phyloP scores from a whole-genome alignment of 2,888 invertebrate genomes.

The Trissolcus japonicus region DNA sequence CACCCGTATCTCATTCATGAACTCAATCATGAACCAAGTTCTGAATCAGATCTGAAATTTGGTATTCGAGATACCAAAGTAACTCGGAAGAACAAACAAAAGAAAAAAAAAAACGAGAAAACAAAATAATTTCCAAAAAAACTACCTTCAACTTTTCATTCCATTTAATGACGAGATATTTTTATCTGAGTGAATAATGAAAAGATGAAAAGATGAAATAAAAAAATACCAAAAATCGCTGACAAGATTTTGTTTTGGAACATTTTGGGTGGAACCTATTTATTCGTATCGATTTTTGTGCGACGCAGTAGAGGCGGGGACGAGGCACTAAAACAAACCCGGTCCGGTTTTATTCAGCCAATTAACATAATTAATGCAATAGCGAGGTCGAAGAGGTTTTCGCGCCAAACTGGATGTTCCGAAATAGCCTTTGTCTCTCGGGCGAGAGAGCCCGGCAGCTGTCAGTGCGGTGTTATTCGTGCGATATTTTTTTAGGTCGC shows the following conservation, averaged over 20 bases:
- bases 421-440: constrained; percentile 47
- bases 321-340: constrained; percentile 22
- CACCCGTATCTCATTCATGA: no score
- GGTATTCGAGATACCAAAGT: no score
- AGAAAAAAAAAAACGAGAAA: no score
- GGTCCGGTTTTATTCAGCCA: constrained; percentile 37
- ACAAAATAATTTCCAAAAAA: no score
- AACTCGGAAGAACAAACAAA: no score
- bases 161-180: no score
- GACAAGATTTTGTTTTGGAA: constrained; percentile 1
- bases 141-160: no score
- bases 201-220: no score
- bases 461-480: constrained; percentile 35
- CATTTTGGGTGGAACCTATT: constrained; percentile 4
- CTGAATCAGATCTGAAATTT: no score
- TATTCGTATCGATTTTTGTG: constrained; percentile 7
- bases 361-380: constrained; percentile 49
- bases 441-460: constrained; percentile 29
- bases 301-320: background rate
- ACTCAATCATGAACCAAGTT: no score
- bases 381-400: constrained; percentile 32
- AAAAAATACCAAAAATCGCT: no score
- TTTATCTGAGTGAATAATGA: no score
- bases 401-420: constrained; percentile 38
- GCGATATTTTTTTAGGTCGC: constrained; percentile 54